Percentiles rank a stretch among this genome's conserved stretches.
These are phyloP conservation scores for Cebidichthys violaceus DNA, from an alignment of 2,113 vertebrate species.

Conservation along the genomic window DNA sequence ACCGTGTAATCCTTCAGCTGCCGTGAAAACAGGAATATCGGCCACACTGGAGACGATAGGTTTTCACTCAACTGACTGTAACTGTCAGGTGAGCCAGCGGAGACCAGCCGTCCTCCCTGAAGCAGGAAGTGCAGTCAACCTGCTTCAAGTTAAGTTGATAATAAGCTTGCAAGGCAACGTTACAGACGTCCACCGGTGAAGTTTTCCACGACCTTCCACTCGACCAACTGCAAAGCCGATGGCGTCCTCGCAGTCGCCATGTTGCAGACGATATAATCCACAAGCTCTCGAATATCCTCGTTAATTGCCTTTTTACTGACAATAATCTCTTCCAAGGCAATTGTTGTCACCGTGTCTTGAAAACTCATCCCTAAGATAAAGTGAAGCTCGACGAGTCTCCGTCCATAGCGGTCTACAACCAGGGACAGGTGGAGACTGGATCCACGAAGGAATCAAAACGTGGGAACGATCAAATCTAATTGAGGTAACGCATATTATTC, in stretches of 20 bases:
- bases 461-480: neutral
- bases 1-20: conserved; percentile 32
- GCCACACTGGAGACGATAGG: conserved; percentile 40
- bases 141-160: neutral
- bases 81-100: neutral
- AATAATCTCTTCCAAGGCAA: neutral
- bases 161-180: neutral
- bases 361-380: neutral
- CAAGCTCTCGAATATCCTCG: neutral
- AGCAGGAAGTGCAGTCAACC: neutral
- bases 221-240: neutral
- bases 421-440: neutral
- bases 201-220: neutral
- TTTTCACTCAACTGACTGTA: too few relatives aligned
- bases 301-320: neutral
- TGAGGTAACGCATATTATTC: neutral
- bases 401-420: neutral
- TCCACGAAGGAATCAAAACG: neutral
- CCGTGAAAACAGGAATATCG: conserved; percentile 48
- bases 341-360: neutral
- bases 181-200: neutral
- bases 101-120: neutral
- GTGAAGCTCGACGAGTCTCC: neutral
- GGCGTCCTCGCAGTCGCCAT: neutral
- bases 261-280: neutral